phyloP scores from a whole-genome alignment of 1,140 invertebrate genomes.

The Apolygus lucorum region DNA sequence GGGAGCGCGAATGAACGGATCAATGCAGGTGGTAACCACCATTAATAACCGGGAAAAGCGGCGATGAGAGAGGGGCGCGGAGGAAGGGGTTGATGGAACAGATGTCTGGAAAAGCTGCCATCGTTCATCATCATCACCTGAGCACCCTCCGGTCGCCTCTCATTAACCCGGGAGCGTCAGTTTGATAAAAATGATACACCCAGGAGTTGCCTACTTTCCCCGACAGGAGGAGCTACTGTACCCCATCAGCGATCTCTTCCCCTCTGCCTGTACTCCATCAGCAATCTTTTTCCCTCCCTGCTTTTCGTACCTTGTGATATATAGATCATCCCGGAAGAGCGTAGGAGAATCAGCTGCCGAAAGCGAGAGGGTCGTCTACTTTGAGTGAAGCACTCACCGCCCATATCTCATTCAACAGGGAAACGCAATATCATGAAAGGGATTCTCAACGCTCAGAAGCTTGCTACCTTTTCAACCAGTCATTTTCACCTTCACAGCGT shows the following conservation, averaged over 20 bases:
- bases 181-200: not conserved
- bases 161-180: not conserved
- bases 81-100: slow-evolving; percentile 2
- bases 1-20: slow-evolving; percentile 2
- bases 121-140: slow-evolving; percentile 15
- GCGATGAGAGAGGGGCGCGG: not conserved
- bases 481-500: too few relatives aligned
- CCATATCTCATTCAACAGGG: not conserved
- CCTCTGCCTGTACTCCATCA: too few relatives aligned
- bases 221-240: not conserved
- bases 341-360: not conserved
- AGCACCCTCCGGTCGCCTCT: not conserved
- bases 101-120: slow-evolving; percentile 9
- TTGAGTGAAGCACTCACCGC: not conserved
- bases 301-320: not conserved
- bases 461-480: not conserved
- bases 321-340: not conserved
- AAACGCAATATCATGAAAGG: not conserved
- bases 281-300: not conserved
- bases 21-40: slow-evolving; percentile 12
- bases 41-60: not conserved
- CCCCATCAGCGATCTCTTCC: too few relatives aligned
- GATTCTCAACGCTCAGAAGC: not conserved
- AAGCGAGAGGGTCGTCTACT: not conserved
- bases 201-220: not conserved